Evolutionary conservation across 1,140 invertebrate species (phyloP).

Genomic region (Limonius californicus): DNA sequence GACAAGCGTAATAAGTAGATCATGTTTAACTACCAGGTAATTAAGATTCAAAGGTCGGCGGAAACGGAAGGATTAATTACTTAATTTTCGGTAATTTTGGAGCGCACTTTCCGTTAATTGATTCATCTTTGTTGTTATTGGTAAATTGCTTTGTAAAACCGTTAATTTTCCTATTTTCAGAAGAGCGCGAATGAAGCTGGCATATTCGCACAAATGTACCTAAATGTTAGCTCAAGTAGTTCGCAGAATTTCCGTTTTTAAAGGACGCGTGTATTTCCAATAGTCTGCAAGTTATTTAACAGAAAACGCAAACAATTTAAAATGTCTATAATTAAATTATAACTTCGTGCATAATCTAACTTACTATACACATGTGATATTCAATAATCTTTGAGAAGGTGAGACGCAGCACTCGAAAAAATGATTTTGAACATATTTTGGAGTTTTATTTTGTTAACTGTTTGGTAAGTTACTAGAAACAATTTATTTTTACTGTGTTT

Average conservation of each 20-base stretch:
- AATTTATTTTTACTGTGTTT: slow-evolving; percentile 3
- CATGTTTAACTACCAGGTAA: too few species aligned
- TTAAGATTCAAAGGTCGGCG: background rate
- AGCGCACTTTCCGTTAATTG: slow-evolving; percentile 18
- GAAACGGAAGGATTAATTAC: slow-evolving; percentile 18
- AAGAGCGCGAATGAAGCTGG: background rate
- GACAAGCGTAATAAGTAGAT: too few species aligned
- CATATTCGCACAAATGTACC: background rate
- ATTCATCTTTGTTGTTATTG: slow-evolving; percentile 16
- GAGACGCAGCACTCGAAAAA: too few species aligned
- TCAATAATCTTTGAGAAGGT: too few species aligned
- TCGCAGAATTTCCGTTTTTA: too few species aligned
- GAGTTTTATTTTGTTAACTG: background rate
- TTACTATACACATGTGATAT: too few species aligned
- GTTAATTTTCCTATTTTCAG: slow-evolving; percentile 19
- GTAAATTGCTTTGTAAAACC: slow-evolving; percentile 21
- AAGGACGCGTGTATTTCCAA: too few species aligned
- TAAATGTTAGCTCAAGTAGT: background rate
- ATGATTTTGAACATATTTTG: too few species aligned
- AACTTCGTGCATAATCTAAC: background rate
- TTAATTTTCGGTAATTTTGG: slow-evolving; percentile 18
- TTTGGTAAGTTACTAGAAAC: slow-evolving; percentile 6
- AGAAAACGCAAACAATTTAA: background rate
- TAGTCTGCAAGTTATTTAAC: too few species aligned
- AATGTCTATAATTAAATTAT: background rate